Evolutionary conservation across 2,888 invertebrate genomes (phyloP), one percentile per base, ranked within the genome.

Genomic region (Agriotes lineatus): DNA sequence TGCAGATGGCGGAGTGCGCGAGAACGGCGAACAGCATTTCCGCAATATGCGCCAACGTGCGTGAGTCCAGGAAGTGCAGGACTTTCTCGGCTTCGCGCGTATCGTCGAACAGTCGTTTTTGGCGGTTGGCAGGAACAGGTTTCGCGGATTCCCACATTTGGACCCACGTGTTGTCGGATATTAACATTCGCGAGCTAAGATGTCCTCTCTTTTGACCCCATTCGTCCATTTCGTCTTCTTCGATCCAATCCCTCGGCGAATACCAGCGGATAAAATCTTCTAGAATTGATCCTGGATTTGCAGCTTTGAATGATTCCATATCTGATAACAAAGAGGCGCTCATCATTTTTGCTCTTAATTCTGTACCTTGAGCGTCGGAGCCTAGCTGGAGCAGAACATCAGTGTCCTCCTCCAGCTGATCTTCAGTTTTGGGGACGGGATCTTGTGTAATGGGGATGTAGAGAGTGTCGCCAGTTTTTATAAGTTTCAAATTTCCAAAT

Each of bases 181-280:
- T 89, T 77, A 92, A 87, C 98, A 99, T 98, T 65, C 97, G 88
- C 1, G 91, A 89, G 76, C 97, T 97, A 56, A 98, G 85, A 69
- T 88, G 87, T 25, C 92, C 92, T 85, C 84, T 86, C 63, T 84
- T 84, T 77, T 88, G 88, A 6, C 88, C 89, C 86, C 86, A 88
- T 72, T 88, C 85, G 74, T 89, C 88, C 2, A 83, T 50, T 18
- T 83, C 85, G 4, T 75, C 81, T 69, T 79, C 84, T 77, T 92
- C 91, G 48, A 94, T 90, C 95, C 96, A 98, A 82, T 99, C 99
- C 12, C 97, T 88, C 0, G 99, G 99, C 0, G 98, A 99, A 82
- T 98, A 98, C 99, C 99, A 99, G 52, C 95, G 90, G 67, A 99
- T 96, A 81, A 99, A 99, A 82, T 99, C 99, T 80, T 95, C 97